phyloP scores from a whole-genome alignment of 2,113 vertebrate species.

The Rhombomys opimus region DNA sequence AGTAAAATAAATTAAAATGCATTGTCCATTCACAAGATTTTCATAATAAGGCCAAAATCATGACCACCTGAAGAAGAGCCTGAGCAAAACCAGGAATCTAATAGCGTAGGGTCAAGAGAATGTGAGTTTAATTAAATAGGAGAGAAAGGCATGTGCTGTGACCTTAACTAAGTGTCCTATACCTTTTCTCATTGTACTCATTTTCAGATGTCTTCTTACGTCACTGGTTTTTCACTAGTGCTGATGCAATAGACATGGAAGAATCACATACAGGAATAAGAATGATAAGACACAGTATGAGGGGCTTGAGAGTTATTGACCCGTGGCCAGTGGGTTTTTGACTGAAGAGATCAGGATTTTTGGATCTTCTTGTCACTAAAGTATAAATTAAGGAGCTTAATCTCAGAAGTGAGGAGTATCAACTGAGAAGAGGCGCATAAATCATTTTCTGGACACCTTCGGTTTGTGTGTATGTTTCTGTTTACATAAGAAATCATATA shows the following conservation, averaged over 20 bases:
- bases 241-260: neutral
- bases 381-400: neutral
- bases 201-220: neutral
- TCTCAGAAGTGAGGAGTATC: neutral
- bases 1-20: neutral
- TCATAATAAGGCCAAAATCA: neutral
- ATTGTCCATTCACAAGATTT: neutral
- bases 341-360: neutral
- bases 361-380: neutral
- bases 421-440: neutral
- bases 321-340: neutral
- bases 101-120: neutral
- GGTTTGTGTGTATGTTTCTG: neutral
- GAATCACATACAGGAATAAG: neutral
- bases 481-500: neutral
- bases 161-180: neutral
- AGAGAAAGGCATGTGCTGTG: neutral
- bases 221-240: neutral
- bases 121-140: neutral
- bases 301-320: neutral
- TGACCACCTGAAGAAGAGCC: neutral
- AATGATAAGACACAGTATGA: neutral
- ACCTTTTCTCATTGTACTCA: neutral
- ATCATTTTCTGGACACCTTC: neutral
- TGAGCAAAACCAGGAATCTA: neutral